A percentile compares a stretch with the other conserved stretches of the same genome.
Conservation (phyloP, 2,888 invertebrate genomes). For the Tanytarsus gracilentus region DNA sequence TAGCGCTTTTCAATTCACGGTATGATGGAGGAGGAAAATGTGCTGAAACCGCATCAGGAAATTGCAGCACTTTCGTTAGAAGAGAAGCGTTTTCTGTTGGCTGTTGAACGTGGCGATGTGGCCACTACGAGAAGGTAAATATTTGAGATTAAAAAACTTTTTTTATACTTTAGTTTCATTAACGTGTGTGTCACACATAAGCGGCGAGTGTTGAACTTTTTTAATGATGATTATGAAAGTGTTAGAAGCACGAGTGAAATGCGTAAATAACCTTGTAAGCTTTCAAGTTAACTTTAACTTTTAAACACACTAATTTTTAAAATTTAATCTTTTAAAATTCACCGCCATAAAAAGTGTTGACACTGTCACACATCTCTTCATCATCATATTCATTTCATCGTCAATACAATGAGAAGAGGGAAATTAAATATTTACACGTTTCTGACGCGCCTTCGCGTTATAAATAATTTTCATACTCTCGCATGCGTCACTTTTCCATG, state of each 20-base stretch:
- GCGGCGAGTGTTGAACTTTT: too few relatives aligned
- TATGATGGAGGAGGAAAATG: conserved; percentile 88
- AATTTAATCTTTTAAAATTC: too few relatives aligned
- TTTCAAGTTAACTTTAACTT: too few relatives aligned
- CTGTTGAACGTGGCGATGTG: conserved; percentile 93
- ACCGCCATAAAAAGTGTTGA: too few relatives aligned
- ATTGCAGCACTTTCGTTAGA: conserved; percentile 71
- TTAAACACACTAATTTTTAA: too few relatives aligned
- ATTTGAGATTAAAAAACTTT: background rate
- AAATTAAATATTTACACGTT: conserved; percentile 3
- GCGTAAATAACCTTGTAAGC: too few relatives aligned
- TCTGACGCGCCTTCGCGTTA: background rate
- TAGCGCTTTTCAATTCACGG: conserved; percentile 63
- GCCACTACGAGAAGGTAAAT: conserved; percentile 74
- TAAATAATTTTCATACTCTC: background rate
- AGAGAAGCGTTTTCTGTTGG: conserved; percentile 90
- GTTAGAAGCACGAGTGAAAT: too few relatives aligned
- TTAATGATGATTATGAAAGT: background rate
- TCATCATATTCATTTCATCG: too few relatives aligned
- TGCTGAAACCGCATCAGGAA: conserved; percentile 81
- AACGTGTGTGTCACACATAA: too few relatives aligned
- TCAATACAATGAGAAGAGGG: too few relatives aligned
- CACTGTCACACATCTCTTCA: too few relatives aligned
- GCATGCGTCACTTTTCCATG: background rate
- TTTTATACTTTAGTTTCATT: too few relatives aligned